A percentile compares a stretch with the other conserved stretches of the same genome.
These are phyloP conservation scores for Equus quagga DNA, from an alignment of 2,113 vertebrate genomes.

Conservation along the genomic window DNA sequence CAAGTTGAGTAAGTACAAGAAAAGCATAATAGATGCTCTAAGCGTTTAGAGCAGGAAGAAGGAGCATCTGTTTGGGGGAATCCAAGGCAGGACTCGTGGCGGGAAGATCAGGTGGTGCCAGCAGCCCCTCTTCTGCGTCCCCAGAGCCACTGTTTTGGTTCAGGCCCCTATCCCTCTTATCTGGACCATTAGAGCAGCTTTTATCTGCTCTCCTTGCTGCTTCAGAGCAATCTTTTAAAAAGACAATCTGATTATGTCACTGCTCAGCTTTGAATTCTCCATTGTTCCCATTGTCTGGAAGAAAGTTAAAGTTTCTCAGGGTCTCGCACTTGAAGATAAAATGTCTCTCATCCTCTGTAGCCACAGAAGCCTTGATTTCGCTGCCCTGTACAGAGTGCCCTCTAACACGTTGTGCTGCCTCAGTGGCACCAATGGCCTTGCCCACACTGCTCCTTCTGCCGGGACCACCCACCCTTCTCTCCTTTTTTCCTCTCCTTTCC, in stretches of 20 bases:
- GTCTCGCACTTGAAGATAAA: not conserved
- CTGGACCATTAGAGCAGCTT: not conserved
- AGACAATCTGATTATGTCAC: not conserved
- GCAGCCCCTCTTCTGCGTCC: not conserved
- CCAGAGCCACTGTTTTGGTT: not conserved
- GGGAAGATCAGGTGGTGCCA: not conserved
- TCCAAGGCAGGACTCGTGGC: accelerated
- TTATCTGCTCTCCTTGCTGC: not conserved
- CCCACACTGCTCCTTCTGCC: not conserved
- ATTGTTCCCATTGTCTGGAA: not conserved
- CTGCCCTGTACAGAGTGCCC: accelerated
- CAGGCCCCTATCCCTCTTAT: not conserved
- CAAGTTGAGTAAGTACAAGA: not conserved
- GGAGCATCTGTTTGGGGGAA: not conserved
- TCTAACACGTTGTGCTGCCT: not conserved
- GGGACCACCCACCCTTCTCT: not conserved
- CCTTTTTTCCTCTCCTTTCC: not conserved
- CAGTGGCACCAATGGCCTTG: not conserved
- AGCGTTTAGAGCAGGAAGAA: not conserved
- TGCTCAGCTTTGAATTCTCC: not conserved
- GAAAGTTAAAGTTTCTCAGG: not conserved
- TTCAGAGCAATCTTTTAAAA: not conserved
- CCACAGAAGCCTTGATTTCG: not conserved
- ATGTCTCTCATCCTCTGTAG: not conserved
- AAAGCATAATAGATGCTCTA: not conserved